A percentile compares a stretch with the other conserved stretches of the same genome.
Evolutionary conservation across 1,140 invertebrate species (phyloP).

Genomic region (Drosophila willistoni): DNA sequence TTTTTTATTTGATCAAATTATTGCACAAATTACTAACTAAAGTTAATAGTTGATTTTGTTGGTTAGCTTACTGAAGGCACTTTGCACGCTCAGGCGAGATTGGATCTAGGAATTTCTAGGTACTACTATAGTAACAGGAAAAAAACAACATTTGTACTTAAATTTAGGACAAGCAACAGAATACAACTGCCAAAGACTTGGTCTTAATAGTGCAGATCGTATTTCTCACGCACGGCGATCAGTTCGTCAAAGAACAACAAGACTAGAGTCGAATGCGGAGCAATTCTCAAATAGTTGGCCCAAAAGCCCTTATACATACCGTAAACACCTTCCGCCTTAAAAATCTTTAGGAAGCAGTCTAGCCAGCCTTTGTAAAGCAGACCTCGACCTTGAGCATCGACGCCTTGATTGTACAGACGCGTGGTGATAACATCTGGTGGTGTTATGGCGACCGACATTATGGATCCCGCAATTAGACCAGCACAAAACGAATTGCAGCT

Average conservation of each 20-base stretch:
- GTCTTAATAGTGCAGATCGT: constrained; percentile 28
- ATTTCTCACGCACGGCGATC: constrained; percentile 69
- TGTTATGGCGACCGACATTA: constrained; percentile 91
- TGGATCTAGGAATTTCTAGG: not conserved
- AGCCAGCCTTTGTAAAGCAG: constrained; percentile 88
- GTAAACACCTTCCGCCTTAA: constrained; percentile 88
- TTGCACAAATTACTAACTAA: constrained; percentile 10
- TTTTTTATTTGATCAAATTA: not conserved
- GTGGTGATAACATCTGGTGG: constrained; percentile 96
- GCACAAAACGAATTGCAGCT: constrained; percentile 89
- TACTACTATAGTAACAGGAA: constrained; percentile 8
- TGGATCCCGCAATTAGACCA: constrained; percentile 90
- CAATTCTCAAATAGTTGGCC: constrained; percentile 92
- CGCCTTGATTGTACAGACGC: constrained; percentile 94
- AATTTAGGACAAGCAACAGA: not conserved
- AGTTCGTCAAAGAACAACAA: constrained; percentile 94
- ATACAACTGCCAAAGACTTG: not conserved
- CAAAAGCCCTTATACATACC: constrained; percentile 95
- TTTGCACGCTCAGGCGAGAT: constrained; percentile 10
- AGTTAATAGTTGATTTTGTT: constrained; percentile 3
- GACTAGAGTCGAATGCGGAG: constrained; percentile 93
- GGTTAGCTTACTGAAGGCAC: constrained; percentile 10
- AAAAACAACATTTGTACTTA: constrained; percentile 13
- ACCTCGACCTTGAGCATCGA: constrained; percentile 87
- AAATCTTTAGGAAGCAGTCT: constrained; percentile 91